Base-by-base conservation (phyloP, 2,113 vertebrate species). In the Hypanus sabinus region DNA sequence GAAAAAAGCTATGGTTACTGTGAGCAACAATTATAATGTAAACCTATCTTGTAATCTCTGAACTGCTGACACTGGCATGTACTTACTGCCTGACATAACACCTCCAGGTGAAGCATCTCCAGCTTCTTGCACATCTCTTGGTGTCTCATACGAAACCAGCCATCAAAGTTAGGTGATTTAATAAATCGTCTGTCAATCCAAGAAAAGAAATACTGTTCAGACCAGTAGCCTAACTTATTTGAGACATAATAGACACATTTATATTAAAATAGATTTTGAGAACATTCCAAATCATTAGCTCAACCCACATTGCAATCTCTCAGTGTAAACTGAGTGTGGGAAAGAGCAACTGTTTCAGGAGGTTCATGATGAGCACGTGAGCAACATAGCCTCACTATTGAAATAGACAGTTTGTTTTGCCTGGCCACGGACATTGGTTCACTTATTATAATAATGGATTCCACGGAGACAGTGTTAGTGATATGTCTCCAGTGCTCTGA, bases 81-180 rank as follows among this genome's bases (percentile, higher is more conserved):
- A 96, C 97, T 94, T 94, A 99, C 99, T 3, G 98, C 97, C 0
- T 98, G 97, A 75, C 97, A 97, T 94, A 99, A 97, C 0, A 97
- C 97, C 95, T 99, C 98, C 93, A 99, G 95, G 94, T 99, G 98
- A 68, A 99, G 96, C 0, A 97, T 97, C 95, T 99, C 98, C 94
- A 99, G 96, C 94, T 98, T 98, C 94, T 97, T 97, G 0, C 95
- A 97, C 99, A 99, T 99, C 94, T 99, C 98, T 93, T 93, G 96
- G 95, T 97, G 98, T 71, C 98, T 96, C 79, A 98, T 97, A 0
- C 98, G 98, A 94, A 97, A 99, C 99, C 98, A 99, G 0, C 98
- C 98, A 0, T 99, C 98, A 0, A 99, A 99, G 95, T 99, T 98
- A 0, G 97, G 98, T 36, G 98, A 99, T 95, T 96, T 97, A 95